Base-by-base conservation (phyloP, 2,113 vertebrate species). In the Noctilio leporinus region DNA sequence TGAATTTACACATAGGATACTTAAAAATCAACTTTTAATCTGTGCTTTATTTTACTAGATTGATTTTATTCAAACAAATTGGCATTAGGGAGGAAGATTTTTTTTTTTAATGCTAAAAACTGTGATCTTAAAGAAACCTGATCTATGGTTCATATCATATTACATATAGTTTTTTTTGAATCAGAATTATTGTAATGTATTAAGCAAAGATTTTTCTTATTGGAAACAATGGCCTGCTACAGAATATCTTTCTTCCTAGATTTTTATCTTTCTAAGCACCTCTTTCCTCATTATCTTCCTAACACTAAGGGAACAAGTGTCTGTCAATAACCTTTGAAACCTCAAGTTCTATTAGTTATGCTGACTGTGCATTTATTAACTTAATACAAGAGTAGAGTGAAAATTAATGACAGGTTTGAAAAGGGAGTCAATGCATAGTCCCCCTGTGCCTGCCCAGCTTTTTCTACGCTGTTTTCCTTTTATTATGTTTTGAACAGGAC, bases 11-110 rank as follows among this genome's bases (percentile, higher is more conserved):
- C 1, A 33, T 73, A 43, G 17, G 1, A 10, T 88, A 64, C 82
- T 89, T 89, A 59, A 93, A 87, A 92, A 53, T 47, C 15, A 92
- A 72, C 59, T 93, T 96, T 91, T 80, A 95, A 93, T 89, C 64
- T 7, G 24, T 96, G 30, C 8, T 70, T 28, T 82, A 93, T 75
- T 77, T 95, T 87, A 88, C 30, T 93, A 85, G 49, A 73, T 85
- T 70, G 49, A 86, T 83, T 93, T 89, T 35, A 64, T 94, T 89
- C 69, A 81, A 94, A 75, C 7, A 86, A 93, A 69, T 89, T 69
- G 9, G 3, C 7, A 3, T 59, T 95, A 77, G 30, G 20, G 8
- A 45, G 40, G 43, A 62, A 16, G 57, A 24, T 64, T 55, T 91
- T 89, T 59, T 76, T 55, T 91, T 89, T 59, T 76, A 40, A 57